Conservation (phyloP, 1,140 invertebrate species). For the Caerostris darwini region DNA sequence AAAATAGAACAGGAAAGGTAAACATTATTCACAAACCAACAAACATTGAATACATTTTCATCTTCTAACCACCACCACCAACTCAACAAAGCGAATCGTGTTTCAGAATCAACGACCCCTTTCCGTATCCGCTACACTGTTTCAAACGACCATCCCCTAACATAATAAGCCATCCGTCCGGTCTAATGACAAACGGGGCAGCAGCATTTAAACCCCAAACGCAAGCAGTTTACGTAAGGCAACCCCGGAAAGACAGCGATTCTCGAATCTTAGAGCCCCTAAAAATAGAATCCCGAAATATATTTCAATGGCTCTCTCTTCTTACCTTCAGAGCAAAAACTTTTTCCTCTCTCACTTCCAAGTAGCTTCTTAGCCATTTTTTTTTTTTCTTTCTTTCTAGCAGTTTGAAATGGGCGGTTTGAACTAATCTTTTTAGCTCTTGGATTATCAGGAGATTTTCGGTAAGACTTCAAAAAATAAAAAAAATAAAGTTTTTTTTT, state of each 20-base stretch:
- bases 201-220: background rate
- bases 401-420: background rate
- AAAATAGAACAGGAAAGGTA: background rate
- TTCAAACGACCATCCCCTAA: background rate
- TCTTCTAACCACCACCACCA: background rate
- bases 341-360: no score
- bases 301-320: background rate
- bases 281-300: conserved; percentile 21
- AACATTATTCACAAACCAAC: background rate
- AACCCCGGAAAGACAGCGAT: background rate
- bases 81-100: conserved; percentile 8
- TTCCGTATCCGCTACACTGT: conserved; percentile 1
- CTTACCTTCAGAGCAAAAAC: no score
- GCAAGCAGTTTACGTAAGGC: background rate
- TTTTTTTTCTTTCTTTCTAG: no score
- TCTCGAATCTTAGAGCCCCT: background rate
- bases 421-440: conserved; percentile 37
- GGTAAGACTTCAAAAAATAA: background rate
- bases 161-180: background rate
- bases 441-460: conserved; percentile 9
- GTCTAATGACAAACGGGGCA: conserved; percentile 1
- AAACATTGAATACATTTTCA: background rate
- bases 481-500: background rate
- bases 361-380: background rate
- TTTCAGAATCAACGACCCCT: background rate